Conservation (phyloP, 1,140 invertebrate species). For the Leptopilina boulardi region DNA sequence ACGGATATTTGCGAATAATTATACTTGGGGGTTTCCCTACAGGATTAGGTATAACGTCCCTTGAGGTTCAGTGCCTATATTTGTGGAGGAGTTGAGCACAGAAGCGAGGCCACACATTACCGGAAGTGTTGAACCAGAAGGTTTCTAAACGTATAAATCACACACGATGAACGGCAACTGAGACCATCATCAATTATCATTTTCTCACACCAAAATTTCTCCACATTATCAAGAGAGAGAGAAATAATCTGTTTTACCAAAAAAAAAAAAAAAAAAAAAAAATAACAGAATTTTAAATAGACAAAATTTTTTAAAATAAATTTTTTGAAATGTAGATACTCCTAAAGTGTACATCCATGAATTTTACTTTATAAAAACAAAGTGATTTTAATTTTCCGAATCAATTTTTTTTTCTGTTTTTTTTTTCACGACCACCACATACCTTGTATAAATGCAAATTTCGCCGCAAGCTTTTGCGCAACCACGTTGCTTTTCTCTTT, state of each 20-base stretch:
- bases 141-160: constrained; percentile 19
- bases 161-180: constrained; percentile 22
- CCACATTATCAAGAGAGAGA: too few relatives aligned
- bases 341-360: too few relatives aligned
- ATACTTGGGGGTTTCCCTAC: neutral
- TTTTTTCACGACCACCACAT: neutral
- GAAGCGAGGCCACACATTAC: neutral
- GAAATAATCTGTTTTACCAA: too few relatives aligned
- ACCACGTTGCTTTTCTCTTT: constrained; percentile 22
- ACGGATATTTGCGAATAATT: constrained; percentile 24
- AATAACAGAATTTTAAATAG: too few relatives aligned
- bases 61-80: neutral
- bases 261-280: too few relatives aligned
- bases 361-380: too few relatives aligned
- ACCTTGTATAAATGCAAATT: constrained; percentile 30
- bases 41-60: neutral
- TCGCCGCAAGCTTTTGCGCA: constrained; percentile 10
- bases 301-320: too few relatives aligned
- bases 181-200: constrained; percentile 23
- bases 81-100: constrained; percentile 18
- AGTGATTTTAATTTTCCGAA: too few relatives aligned
- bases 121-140: constrained; percentile 21
- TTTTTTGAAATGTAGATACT: too few relatives aligned
- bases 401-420: neutral
- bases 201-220: neutral